Conservation (phyloP, 2,888 invertebrate species). For the Sminthurinus aureus region DNA sequence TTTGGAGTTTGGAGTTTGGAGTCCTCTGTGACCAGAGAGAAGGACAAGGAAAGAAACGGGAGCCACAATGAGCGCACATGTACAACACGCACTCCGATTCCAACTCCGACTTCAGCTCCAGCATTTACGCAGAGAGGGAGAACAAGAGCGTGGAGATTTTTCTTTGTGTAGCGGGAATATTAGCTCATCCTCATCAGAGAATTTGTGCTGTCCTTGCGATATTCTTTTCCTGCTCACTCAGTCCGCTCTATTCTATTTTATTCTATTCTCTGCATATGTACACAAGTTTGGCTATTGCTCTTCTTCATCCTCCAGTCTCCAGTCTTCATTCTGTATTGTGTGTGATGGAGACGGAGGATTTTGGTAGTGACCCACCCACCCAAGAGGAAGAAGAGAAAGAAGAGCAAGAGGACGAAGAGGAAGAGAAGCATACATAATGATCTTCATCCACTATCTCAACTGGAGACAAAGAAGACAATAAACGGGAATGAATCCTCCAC, state of each 20-base stretch:
- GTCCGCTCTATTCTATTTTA: background rate
- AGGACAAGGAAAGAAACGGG: background rate
- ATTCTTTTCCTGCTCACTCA: slow-evolving; percentile 15
- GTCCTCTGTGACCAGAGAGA: background rate
- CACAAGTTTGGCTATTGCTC: background rate
- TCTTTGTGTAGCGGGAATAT: background rate
- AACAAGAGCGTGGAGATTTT: too few relatives aligned
- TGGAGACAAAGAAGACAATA: background rate
- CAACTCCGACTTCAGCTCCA: background rate
- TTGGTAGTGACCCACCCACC: background rate
- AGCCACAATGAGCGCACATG: background rate
- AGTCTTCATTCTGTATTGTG: background rate
- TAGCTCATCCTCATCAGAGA: slow-evolving; percentile 9
- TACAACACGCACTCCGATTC: background rate
- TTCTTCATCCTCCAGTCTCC: background rate
- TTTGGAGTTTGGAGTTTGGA: background rate
- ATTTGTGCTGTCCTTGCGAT: slow-evolving; percentile 33
- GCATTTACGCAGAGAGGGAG: background rate
- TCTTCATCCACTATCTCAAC: background rate
- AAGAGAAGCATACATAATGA: background rate
- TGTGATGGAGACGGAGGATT: background rate
- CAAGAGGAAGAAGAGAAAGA: background rate
- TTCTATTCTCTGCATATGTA: background rate
- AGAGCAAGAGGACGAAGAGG: background rate
- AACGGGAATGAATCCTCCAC: background rate